These are phyloP conservation scores for Rousettus madagascariensis DNA, from an alignment of 2,797 vertebrate genomes.

Conservation along the genomic window DNA sequence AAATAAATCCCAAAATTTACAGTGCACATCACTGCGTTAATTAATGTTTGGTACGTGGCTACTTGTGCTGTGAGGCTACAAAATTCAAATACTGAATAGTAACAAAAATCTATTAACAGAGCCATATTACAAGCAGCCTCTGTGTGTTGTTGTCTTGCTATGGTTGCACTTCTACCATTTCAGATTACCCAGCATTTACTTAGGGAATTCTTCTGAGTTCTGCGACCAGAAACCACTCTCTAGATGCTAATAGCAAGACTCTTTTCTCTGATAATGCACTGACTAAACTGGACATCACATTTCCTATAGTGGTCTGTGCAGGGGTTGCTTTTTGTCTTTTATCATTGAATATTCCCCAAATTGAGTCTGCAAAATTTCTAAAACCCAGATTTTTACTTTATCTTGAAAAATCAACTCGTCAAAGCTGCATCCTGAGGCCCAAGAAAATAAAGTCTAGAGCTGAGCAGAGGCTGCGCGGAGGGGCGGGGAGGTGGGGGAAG, in stretches of 20 bases:
- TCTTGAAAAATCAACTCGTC: background rate
- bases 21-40: background rate
- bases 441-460: background rate
- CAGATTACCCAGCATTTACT: background rate
- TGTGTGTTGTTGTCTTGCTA: background rate
- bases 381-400: conserved; percentile 8
- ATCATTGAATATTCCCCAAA: background rate
- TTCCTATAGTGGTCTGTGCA: background rate
- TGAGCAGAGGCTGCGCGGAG: background rate
- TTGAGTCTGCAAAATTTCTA: background rate
- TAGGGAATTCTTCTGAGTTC: background rate
- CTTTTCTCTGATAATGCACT: background rate
- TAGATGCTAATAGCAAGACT: background rate
- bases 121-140: background rate
- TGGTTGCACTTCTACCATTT: background rate
- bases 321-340: background rate
- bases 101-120: background rate
- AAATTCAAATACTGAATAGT: background rate
- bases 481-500: no score
- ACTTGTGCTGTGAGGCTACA: background rate
- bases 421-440: background rate
- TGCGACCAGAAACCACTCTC: background rate
- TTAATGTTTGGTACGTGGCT: background rate
- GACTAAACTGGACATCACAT: background rate
- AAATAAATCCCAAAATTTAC: background rate